Evolutionary conservation across 1,140 invertebrate species (phyloP), one percentile per base, ranked within the genome.

Genomic region (Frieseomelitta varia): DNA sequence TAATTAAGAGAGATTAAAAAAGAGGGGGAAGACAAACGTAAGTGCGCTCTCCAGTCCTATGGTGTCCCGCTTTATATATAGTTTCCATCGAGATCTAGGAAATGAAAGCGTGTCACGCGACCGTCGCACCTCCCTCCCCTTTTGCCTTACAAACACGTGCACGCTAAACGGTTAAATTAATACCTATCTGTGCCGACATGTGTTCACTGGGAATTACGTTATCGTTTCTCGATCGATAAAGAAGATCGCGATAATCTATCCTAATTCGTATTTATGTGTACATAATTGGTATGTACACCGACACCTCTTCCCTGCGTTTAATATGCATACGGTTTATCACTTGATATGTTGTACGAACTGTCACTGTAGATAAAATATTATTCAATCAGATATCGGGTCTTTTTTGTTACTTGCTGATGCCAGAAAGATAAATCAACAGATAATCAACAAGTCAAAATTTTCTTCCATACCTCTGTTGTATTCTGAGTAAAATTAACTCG

Each of bases 1-100:
- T 73, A 73, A 81, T 81, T 81, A 81, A 81, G 79, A 34, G 51
- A n/a, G n/a, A 61, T 81, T 81, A 81, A 72, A 73, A 30, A 73
- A 30, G 65, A 11, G 21, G 39, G 39, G 51, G 65, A 39, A 61
- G 68, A 61, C 55, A 61, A 61, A 73, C 61, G 55, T 17, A 12
- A 4, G 58, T 39, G 68, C 53, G 30, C 24, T 19, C 58, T 71
- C n/a, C 55, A 17, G 34, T 19, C 24, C 39, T 51, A 30, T 63
- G 65, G 47, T n/a, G 51, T 55, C 21, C 30, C 27, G 21, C 10
- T 53, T 58, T 58, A n/a, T 71, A 30, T 2, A 51, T 71, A 27
- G 39, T 63, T 72, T 61, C 79, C 39, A 73, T 73, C 30, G 69
- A 27, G 39, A 81, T 51, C n/a, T 63, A 24, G 79, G 79, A 81